phyloP scores from a whole-genome alignment of 2,888 invertebrate genomes.

The Strigamia maritima region DNA sequence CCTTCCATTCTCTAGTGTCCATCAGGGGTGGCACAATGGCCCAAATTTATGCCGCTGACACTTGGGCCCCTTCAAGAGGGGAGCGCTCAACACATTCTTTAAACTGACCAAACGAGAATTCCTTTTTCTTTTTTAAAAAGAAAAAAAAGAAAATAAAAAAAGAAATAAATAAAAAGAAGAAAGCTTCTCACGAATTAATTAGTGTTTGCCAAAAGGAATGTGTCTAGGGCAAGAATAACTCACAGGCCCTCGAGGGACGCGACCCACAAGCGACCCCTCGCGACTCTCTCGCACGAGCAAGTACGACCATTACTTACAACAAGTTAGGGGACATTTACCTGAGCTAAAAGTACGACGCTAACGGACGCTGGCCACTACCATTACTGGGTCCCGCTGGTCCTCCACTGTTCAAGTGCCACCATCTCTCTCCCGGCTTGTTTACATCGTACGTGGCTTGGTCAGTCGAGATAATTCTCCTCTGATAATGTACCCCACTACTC shows the following conservation, averaged over 20 bases:
- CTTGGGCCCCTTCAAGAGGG: conserved; percentile 31
- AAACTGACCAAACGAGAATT: conserved; percentile 28
- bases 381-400: not conserved
- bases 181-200: conserved; percentile 27
- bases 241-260: not conserved
- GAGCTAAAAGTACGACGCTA: not conserved
- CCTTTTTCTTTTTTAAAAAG: not conserved
- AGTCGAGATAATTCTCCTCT: conserved; percentile 27
- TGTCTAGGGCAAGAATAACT: not conserved
- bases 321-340: conserved; percentile 1
- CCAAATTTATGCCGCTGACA: conserved; percentile 28
- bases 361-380: not conserved
- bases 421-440: conserved; percentile 18
- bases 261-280: conserved; percentile 13
- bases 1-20: conserved; percentile 35
- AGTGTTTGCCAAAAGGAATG: not conserved
- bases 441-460: conserved; percentile 29
- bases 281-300: not conserved
- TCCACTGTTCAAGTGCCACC: conserved; percentile 10
- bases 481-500: conserved; percentile 18
- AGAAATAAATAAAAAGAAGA: conserved; percentile 1
- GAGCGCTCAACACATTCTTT: conserved; percentile 7
- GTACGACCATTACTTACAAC: not conserved
- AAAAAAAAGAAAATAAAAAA: not conserved
- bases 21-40: conserved; percentile 35